Conservation (phyloP, 2,113 vertebrate species). For the Meleagris gallopavo region DNA sequence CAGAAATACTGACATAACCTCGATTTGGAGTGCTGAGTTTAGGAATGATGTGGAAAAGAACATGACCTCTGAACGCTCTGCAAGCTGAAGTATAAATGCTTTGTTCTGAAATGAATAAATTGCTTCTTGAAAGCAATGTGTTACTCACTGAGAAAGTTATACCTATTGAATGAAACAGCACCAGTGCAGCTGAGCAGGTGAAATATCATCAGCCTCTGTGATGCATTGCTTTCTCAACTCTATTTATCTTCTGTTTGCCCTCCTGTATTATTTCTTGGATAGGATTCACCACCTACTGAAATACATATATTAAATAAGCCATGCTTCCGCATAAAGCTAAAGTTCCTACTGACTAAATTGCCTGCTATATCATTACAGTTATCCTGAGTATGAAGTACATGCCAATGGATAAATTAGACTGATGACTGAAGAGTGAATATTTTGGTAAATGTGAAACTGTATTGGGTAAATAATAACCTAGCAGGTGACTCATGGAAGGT, state of each 20-base stretch:
- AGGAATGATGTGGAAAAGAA: neutral
- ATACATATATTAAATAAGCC: neutral
- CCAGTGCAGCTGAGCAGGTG: neutral
- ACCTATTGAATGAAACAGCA: neutral
- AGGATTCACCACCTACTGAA: neutral
- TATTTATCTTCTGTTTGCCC: neutral
- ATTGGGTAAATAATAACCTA: neutral
- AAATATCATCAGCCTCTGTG: neutral
- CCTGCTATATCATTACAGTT: neutral
- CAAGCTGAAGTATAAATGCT: neutral
- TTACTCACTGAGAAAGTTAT: neutral
- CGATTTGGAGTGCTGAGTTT: neutral
- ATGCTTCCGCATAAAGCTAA: neutral
- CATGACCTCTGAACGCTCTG: neutral
- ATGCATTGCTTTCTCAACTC: slow-evolving; percentile 2
- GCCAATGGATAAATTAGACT: neutral
- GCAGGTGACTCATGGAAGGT: neutral
- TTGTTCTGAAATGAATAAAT: neutral
- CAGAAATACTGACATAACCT: neutral
- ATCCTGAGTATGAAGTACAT: neutral
- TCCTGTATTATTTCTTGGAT: neutral
- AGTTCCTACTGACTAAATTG: neutral
- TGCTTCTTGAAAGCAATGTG: neutral
- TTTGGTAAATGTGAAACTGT: neutral
- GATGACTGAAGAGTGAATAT: neutral